Base-by-base conservation (phyloP, 2,888 invertebrate genomes). In the Platerodrilus igneus region DNA sequence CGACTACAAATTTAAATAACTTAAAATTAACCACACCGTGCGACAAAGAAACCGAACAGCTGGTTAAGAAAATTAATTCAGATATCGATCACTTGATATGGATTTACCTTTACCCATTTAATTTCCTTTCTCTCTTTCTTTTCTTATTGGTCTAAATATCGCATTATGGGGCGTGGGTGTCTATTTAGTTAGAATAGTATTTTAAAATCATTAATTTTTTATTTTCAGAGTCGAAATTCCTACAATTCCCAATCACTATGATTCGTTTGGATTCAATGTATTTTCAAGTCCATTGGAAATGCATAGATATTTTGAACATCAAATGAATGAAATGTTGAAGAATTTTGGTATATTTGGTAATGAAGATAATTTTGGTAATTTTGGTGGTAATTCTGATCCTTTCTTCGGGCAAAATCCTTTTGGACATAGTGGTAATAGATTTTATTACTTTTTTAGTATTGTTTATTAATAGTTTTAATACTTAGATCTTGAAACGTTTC, bases 281-380 rank as follows among this genome's bases (percentile, higher is more conserved):
- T 76, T 77, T 45, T 71, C 73, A 13, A 74, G 76, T 63, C 78
- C 79, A 0, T 51, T 76, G 47, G 74, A 79, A 62, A 72, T 79
- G 62, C 76, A 77, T 43, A 69, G 70, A 43, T 76, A 74, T 50
- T 78, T 79, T 52, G 78, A 79, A 55, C 68, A 73, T 5, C 76
- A 80, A 60, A 70, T 80, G 67, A 72, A 75, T 44, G 69, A 72
- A 33, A 67, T 79, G 42, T 56, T 79, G 49, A 75, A 70, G 44
- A 65, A 61, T 28, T 70, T 78, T 48, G 70, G 68, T 9, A 37
- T 50, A 32, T 37, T 38, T 9, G 20, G 33, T 6, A 43, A 47
- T 15, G 44, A 41, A 13, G 28, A 34, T 10, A 45, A 51, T 32
- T 49, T 53, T 41, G 39, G 31, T 22, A 25, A 34, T 28, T 29